These are phyloP conservation scores for Limanda limanda DNA, from an alignment of 2,113 vertebrate genomes.

Conservation along the genomic window DNA sequence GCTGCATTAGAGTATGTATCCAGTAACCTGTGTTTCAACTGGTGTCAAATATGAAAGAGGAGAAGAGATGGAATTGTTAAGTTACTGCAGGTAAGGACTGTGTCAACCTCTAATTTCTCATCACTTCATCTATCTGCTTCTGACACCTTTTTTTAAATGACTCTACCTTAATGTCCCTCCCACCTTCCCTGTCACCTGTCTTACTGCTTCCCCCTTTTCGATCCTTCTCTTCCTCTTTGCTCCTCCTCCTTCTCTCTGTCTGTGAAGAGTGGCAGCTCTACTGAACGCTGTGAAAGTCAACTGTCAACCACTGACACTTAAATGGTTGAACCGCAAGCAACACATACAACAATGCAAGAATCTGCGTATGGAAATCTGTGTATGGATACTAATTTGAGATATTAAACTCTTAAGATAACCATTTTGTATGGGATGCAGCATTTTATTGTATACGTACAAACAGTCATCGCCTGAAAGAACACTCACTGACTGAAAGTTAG, in stretches of 20 bases:
- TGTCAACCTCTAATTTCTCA: background rate
- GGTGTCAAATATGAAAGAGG: conserved; percentile 40
- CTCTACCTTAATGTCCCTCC: background rate
- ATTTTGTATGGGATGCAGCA: conserved; percentile 12
- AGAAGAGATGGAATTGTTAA: conserved; percentile 35
- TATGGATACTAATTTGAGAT: conserved; percentile 5
- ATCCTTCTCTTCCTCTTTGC: background rate
- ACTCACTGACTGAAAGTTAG: conserved; percentile 6
- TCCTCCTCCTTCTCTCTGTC: background rate
- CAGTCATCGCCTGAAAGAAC: background rate
- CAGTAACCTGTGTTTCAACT: conserved; percentile 31
- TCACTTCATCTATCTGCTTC: background rate
- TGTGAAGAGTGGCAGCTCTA: conserved; percentile 1
- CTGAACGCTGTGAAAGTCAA: background rate
- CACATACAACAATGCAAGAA: no score
- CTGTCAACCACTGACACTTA: conserved; percentile 6
- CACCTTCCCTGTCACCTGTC: background rate
- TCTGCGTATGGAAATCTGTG: no score
- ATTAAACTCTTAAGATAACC: background rate
- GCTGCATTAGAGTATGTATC: conserved; percentile 1
- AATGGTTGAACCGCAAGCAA: background rate
- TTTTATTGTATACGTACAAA: background rate
- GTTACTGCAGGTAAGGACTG: background rate
- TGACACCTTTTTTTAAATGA: background rate
- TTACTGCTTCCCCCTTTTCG: no score